A percentile compares a stretch with the other conserved stretches of the same genome.
These are phyloP conservation scores for Machimus atricapillus DNA, from an alignment of 2,888 invertebrate species.

Conservation along the genomic window DNA sequence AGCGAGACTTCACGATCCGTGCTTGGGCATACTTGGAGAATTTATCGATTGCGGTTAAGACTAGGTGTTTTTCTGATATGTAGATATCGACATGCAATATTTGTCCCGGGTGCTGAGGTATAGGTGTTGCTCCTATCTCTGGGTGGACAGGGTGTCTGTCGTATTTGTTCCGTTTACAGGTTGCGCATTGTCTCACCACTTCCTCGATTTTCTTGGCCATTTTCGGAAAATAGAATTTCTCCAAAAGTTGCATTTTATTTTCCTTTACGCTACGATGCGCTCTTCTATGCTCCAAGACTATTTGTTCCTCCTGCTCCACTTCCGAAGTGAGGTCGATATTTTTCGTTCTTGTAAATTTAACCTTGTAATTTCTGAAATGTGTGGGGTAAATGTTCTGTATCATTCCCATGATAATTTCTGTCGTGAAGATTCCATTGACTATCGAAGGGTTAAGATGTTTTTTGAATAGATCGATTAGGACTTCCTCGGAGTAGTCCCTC, in stretches of 20 bases:
- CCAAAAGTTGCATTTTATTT: neutral
- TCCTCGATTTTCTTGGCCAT: constrained; percentile 43
- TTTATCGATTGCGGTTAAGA: constrained; percentile 44
- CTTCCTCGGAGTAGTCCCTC: neutral
- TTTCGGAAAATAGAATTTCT: constrained; percentile 44
- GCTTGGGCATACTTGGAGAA: neutral
- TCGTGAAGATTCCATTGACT: neutral
- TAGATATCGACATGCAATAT: constrained; percentile 43
- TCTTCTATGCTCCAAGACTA: neutral
- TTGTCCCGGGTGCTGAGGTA: constrained; percentile 44
- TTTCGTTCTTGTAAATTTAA: neutral
- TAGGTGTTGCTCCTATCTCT: constrained; percentile 42
- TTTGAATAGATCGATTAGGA: neutral
- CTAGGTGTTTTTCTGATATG: constrained; percentile 36
- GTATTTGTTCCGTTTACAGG: constrained; percentile 43
- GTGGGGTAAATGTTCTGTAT: neutral
- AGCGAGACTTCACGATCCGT: constrained; percentile 9
- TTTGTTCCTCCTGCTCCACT: neutral
- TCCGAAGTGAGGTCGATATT: neutral
- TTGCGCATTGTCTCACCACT: constrained; percentile 41
- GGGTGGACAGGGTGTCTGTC: constrained; percentile 40
- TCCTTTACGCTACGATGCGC: neutral
- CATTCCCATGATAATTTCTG: neutral
- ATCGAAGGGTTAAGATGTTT: neutral
- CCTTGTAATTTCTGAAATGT: constrained; percentile 9